Percentiles rank a stretch among this genome's conserved stretches.
These are phyloP conservation scores for Tolypeutes matacus DNA, from an alignment of 2,797 vertebrate genomes.

Conservation along the genomic window DNA sequence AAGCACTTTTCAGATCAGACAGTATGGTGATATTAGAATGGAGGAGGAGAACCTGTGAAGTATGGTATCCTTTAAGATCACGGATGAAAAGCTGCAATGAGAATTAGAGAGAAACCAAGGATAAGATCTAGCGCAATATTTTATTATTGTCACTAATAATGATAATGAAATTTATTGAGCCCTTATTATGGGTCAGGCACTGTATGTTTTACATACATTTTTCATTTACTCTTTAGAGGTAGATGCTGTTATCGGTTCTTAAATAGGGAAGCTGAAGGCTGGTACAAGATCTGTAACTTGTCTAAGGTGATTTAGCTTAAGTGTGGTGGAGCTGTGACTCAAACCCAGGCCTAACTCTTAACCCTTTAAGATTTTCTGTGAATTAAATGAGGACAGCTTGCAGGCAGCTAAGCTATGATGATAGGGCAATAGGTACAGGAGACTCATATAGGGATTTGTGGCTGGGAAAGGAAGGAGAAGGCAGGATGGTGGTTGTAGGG, in stretches of 20 bases:
- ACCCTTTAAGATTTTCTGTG: conserved; percentile 1
- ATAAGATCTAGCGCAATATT: neutral
- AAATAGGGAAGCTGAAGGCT: neutral
- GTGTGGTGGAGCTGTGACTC: neutral
- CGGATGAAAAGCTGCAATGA: neutral
- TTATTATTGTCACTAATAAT: neutral
- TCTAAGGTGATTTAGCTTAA: neutral
- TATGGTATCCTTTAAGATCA: neutral
- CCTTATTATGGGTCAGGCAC: neutral
- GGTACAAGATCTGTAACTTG: neutral
- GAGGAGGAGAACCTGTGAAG: neutral
- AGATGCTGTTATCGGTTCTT: neutral
- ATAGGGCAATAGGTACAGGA: neutral
- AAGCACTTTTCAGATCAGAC: neutral
- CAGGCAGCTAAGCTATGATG: neutral
- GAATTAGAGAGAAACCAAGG: neutral
- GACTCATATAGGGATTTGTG: neutral
- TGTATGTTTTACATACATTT: neutral
- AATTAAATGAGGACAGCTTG: neutral
- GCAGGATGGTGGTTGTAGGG: neutral
- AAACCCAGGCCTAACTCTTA: neutral
- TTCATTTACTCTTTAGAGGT: neutral
- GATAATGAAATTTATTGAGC: neutral
- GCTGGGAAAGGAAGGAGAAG: neutral
- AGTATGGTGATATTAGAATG: neutral